Evolutionary conservation across 2,797 vertebrate genomes (phyloP), one percentile per base, ranked within the genome.

Genomic region (Octomys mimax): DNA sequence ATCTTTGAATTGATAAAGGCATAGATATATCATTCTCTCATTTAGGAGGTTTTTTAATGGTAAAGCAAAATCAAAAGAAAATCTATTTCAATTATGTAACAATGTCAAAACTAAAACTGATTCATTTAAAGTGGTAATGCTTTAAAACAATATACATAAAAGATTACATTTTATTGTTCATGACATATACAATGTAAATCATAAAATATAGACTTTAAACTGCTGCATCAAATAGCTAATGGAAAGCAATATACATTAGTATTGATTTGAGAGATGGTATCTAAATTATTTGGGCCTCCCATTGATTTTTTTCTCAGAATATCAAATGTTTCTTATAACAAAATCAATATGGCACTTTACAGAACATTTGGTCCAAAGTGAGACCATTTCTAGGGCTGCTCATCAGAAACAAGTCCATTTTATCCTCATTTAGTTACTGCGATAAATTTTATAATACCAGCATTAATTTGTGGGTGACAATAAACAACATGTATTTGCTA

Each of bases 291-390:
- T 95, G 64, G 80, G 36, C 10, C 10, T 84, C 21, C 3, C 89
- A 93, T 93, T 88, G 95, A 97, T 95, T 96, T 96, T 71, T 95
- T 96, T 87, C 86, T 92, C 91, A 96, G 73, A 93, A 94, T 96
- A 87, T 57, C 89, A 95, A 94, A 93, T 83, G 92, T 85, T 88
- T 89, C 91, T 91, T 92, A 91, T 33, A 79, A 71, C 31, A 92
- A 96, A 98, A 93, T 97, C 97, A 96, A 89, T 98, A 87, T 6
- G 10, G 64, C 6, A 80, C 80, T 96, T 88, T 87, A 86, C 18
- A 89, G 89, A 66, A 89, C 91, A 88, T 90, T 82, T 89, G 87
- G 78, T 14, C 42, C 24, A 77, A 81, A 61, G 6, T 33, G 13
- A 90, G 33, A 66, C 49, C 42, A 57, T 73, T 82, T 49, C 93